phyloP scores from a whole-genome alignment of 2,113 vertebrate genomes.

The Chinchilla lanigera region DNA sequence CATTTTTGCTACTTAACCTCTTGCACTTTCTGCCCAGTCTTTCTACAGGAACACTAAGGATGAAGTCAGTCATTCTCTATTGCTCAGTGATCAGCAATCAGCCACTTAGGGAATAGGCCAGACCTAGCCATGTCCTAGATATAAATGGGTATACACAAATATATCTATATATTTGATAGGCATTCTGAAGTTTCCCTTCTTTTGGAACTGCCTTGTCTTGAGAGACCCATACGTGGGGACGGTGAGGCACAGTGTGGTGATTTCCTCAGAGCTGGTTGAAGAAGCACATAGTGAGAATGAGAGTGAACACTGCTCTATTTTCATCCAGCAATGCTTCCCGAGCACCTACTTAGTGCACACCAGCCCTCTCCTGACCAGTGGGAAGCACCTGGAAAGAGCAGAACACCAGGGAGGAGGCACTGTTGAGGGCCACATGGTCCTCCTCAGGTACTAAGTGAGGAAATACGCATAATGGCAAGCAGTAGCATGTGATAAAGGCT shows the following conservation, averaged over 20 bases:
- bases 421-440: rapidly evolving
- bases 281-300: neutral
- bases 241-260: neutral
- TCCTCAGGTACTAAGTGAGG: neutral
- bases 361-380: neutral
- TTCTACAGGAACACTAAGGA: neutral
- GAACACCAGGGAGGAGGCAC: neutral
- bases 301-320: neutral
- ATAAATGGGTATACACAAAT: neutral
- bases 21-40: neutral
- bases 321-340: neutral
- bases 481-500: neutral
- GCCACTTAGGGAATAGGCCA: constrained; percentile 21
- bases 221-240: neutral
- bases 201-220: neutral
- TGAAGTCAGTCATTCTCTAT: neutral
- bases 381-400: neutral
- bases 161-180: neutral
- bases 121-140: neutral
- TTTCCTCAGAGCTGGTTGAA: neutral
- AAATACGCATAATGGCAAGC: neutral
- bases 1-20: neutral
- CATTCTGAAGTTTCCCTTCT: constrained; percentile 1
- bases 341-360: neutral
- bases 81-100: neutral